Evolutionary conservation across 2,888 invertebrate species (phyloP).

Genomic region (Trypoxylon attenuatum): DNA sequence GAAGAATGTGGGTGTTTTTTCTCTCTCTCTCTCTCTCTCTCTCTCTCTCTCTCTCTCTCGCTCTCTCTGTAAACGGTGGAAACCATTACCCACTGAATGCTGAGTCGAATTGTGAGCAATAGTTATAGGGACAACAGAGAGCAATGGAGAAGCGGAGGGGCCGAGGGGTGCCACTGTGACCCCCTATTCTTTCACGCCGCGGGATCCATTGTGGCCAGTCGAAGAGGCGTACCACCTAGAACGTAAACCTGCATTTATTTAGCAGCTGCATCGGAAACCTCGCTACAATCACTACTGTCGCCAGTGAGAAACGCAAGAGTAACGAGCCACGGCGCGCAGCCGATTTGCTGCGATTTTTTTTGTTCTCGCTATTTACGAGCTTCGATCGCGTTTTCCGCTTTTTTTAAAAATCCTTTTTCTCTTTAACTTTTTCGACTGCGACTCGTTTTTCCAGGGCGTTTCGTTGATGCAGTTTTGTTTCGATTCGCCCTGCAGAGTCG

Average conservation of each 20-base stretch:
- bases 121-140: neutral
- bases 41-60: too few relatives aligned
- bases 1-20: too few relatives aligned
- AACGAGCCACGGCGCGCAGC: neutral
- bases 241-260: slow-evolving; percentile 42
- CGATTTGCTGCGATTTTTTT: neutral
- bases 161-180: neutral
- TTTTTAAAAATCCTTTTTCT: too few relatives aligned
- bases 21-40: too few relatives aligned
- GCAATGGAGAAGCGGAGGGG: neutral
- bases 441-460: too few relatives aligned
- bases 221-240: slow-evolving; percentile 6
- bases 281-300: slow-evolving; percentile 15
- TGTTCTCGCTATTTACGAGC: too few relatives aligned
- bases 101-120: neutral
- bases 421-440: too few relatives aligned
- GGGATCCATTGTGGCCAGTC: slow-evolving; percentile 22
- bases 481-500: too few relatives aligned
- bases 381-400: too few relatives aligned
- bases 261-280: slow-evolving; percentile 33
- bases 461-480: too few relatives aligned
- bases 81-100: neutral
- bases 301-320: slow-evolving; percentile 6
- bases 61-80: too few relatives aligned
- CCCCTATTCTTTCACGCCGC: slow-evolving; percentile 37